Base-by-base conservation (phyloP, 1,140 invertebrate genomes). In the Danaus plexippus region DNA sequence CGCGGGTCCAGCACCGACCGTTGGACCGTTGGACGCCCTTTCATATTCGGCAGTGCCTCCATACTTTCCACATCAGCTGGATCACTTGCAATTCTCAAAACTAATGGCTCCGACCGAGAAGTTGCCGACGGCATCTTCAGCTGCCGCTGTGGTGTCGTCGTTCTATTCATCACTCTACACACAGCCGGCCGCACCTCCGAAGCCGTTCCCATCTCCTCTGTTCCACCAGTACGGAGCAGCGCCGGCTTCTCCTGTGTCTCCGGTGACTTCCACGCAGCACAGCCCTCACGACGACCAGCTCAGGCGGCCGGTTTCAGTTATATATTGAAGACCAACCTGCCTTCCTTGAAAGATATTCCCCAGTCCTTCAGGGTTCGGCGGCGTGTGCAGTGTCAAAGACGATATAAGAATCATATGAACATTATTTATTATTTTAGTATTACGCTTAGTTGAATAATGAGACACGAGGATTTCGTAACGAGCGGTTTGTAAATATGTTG, bases 131-230 rank as follows among this genome's bases (percentile, higher is more conserved):
- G 78, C 81, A n/a, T 83, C 83, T 1, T 81, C 81, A 0, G 83
- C 83, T 9, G 83, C 81, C 11, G 81, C 80, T 8, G 80, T 86
- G 1, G 81, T 85, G 47, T 87, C 84, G 0, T 87, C 81, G 12
- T 85, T 86, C 67, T 86, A 86, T 59, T 86, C 83, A 9, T 85
- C 83, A 48, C 61, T 86, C 66, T 86, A 86, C 66, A 86, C 83
- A 10, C 77, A 80, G 22, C 83, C 83, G 52, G 64, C 76, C 58
- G 77, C 75, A 9, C 80, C 71, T 0, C 84, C 81, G 8, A 87
- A 87, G 61, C 84, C 71, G 42, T 87, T 87, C 61, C 69, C 75
- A 9, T 85, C 84, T 5, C 66, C 77, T 10, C 64, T 87, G 67
- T 87, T 87, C 67, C 84, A 67, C 11, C 81, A 84, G 61, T 85